Evolutionary conservation across 2,888 invertebrate genomes (phyloP), one percentile per base, ranked within the genome.

Genomic region (Coenonympha arcania): DNA sequence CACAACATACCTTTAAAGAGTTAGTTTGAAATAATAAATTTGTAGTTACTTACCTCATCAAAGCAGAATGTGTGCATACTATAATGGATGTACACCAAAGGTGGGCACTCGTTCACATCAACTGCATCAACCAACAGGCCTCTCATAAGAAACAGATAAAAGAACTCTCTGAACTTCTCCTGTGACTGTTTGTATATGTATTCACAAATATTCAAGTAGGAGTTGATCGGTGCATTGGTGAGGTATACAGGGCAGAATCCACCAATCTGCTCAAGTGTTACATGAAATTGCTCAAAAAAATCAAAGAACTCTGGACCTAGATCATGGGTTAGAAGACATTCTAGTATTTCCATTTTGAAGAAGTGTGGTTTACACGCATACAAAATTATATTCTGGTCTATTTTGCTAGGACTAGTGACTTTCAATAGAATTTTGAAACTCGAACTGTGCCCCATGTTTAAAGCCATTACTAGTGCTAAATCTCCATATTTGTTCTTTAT

Each of bases 361-460:
- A 73, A 76, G 57, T 83, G 77, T 37, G 86, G 85, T 53, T 80
- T 84, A 57, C 80, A 86, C 20, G 84, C 82, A 37, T 68, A 58
- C 3, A 74, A 62, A 30, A 87, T 70, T 46, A 84, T 71, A 56
- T 79, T 72, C 57, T 56, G 64, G 55, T 74, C 75, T 36, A 87
- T 69, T 49, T 69, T 60, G 18, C 68, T 55, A 26, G 55, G 64
- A 48, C 77, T 67, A 20, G 81, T 81, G 0, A 72, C 68, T 2
- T 60, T 49, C 28, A 87, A 60, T 8, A 87, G 63, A 26, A 68
- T 67, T 55, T 69, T 67, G 52, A 87, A 87, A 51, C 76, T 61
- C 11, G 65, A 56, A 39, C 65, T 66, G 52, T 72, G 67, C 2
- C 79, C 81, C 50, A 68, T 63, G 40, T 62, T 72, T 28, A 86